A percentile compares a stretch with the other conserved stretches of the same genome.
Conservation (phyloP, 1,140 invertebrate genomes). For the Tachypleus tridentatus region DNA sequence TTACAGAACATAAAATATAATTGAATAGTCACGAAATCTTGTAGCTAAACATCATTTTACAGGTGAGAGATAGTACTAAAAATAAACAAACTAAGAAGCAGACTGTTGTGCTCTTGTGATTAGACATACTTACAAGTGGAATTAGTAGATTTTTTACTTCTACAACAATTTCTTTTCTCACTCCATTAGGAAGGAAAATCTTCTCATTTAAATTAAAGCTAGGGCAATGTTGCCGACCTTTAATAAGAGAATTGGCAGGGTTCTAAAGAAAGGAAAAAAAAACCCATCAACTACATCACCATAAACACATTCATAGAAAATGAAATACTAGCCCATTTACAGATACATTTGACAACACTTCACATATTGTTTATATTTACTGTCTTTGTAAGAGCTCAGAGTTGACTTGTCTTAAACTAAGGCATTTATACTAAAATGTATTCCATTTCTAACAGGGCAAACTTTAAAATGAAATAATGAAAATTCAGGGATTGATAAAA, state of each 20-base stretch:
- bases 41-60: too few relatives aligned
- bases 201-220: conserved; percentile 34
- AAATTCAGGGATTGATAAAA: too few relatives aligned
- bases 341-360: conserved; percentile 1
- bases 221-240: conserved; percentile 24
- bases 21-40: too few relatives aligned
- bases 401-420: neutral
- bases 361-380: neutral
- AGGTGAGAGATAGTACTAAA: too few relatives aligned
- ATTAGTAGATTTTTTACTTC: conserved; percentile 66
- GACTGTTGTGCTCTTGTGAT: neutral
- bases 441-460: too few relatives aligned
- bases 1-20: too few relatives aligned
- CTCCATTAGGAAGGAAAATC: conserved; percentile 72
- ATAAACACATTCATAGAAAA: neutral
- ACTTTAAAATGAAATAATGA: too few relatives aligned
- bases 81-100: neutral
- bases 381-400: neutral
- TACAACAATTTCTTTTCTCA: conserved; percentile 72
- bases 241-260: conserved; percentile 36
- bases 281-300: conserved; percentile 8
- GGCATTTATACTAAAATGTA: neutral
- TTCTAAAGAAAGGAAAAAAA: conserved; percentile 41
- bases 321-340: neutral
- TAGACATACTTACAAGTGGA: conserved; percentile 42